Base-by-base conservation (phyloP, 2,113 vertebrate genomes). In the Python bivittatus region DNA sequence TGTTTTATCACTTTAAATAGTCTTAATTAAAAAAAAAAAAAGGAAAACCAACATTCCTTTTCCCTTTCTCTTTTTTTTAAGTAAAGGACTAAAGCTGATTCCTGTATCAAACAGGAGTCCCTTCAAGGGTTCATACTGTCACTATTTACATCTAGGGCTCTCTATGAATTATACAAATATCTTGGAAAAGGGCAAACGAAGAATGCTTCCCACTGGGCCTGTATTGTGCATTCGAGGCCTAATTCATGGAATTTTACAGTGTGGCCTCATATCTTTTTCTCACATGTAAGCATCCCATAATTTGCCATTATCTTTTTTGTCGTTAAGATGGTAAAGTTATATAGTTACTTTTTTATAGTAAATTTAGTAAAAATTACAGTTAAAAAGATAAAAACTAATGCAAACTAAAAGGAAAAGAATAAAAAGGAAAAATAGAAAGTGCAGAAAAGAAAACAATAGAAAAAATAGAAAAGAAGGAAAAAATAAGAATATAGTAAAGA, bases 11-110 rank as follows among this genome's bases (percentile, higher is more conserved):
- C 93, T 94, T 79, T 52, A 90, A 89, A 92, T 84, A 90, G 88
- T 84, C 84, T 90, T 23, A 13, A n/a, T n/a, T n/a, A n/a, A n/a
- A n/a, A n/a, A n/a, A n/a, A n/a, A n/a, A n/a, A n/a, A n/a, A n/a
- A n/a, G n/a, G n/a, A n/a, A n/a, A n/a, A 60, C 56, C 52, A 27
- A n/a, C 60, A 68, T 85, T 92, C 13, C 25, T 52, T 13, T 61
- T 44, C 7, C 87, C 33, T 22, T 13, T 52, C 44, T 64, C n/a
- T 58, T 88, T 88, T 87, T 94, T 95, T 27, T 20, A 91, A 91
- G 94, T 88, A 92, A 91, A 93, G 84, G 33, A 54, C 88, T 91
- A 85, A 88, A 60, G 88, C 93, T 91, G 25, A 12, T 53, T 60
- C 27, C 38, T 88, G 25, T 25, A 0, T 53, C 27, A 11, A 33